Evolutionary conservation across 37 sponge, comb jelly and placozoan species (phyloP).

Genomic region (Chondrosia reniformis): DNA sequence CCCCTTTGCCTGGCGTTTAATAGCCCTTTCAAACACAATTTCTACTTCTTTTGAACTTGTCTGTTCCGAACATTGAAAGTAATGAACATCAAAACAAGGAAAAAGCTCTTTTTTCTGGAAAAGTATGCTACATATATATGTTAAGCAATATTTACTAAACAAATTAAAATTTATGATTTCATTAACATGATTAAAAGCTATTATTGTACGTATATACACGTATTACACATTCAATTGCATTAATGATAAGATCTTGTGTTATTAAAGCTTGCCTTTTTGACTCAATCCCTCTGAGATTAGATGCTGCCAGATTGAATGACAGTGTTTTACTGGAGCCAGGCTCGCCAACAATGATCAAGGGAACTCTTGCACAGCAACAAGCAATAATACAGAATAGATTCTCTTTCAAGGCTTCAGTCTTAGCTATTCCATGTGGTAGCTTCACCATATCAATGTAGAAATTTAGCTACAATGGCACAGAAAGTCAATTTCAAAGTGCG

Average conservation of each 20-base stretch:
- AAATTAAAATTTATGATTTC: neutral
- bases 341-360: conserved; percentile 87
- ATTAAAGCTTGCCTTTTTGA: conserved; percentile 31
- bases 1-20: conserved; percentile 59
- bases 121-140: neutral
- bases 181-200: neutral
- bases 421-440: conserved; percentile 79
- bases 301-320: conserved; percentile 78
- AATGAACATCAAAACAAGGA: conserved; percentile 78
- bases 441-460: conserved; percentile 52
- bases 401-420: conserved; percentile 84
- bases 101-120: conserved; percentile 30
- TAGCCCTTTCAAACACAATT: conserved; percentile 83
- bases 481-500: neutral
- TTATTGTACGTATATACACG: neutral
- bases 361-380: conserved; percentile 74
- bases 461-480: conserved; percentile 16
- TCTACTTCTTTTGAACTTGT: conserved; percentile 85
- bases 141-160: neutral
- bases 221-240: too few species aligned
- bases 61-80: conserved; percentile 83
- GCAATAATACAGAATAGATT: conserved; percentile 84
- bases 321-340: conserved; percentile 92
- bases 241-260: too few species aligned
- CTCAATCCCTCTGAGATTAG: conserved; percentile 79